These are phyloP conservation scores for Entomobrya proxima DNA, from an alignment of 2,888 invertebrate genomes.

Conservation along the genomic window DNA sequence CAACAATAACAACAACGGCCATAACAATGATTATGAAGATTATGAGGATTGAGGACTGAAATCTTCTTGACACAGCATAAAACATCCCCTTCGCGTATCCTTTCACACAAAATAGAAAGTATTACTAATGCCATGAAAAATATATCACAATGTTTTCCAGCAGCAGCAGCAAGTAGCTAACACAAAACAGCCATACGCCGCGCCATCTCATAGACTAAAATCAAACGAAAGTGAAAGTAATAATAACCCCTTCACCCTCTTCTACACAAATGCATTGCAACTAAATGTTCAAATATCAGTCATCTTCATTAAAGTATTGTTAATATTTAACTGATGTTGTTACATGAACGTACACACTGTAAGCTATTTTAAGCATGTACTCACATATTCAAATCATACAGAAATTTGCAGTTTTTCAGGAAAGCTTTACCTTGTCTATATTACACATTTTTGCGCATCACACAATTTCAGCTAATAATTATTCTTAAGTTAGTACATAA, in stretches of 20 bases:
- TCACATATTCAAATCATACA: too few species aligned
- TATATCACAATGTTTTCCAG: not conserved
- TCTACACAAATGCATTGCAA: not conserved
- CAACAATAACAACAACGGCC: constrained; percentile 35
- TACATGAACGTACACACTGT: not conserved
- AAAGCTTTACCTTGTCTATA: not conserved
- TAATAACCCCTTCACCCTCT: not conserved
- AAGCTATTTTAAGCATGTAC: not conserved
- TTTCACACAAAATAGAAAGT: not conserved
- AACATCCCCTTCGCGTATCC: not conserved
- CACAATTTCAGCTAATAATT: not conserved
- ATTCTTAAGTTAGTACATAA: too few species aligned
- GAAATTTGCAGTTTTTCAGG: not conserved
- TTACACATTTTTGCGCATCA: too few species aligned
- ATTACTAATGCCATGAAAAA: constrained; percentile 19
- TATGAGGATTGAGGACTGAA: constrained; percentile 47
- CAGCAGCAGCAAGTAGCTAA: too few species aligned
- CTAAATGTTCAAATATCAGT: constrained; percentile 55
- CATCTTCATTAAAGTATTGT: constrained; percentile 17
- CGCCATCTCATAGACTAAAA: constrained; percentile 7
- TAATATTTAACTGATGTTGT: not conserved
- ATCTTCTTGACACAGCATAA: not conserved
- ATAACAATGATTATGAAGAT: constrained; percentile 49
- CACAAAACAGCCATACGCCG: constrained; percentile 1
- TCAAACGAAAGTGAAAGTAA: not conserved